Evolutionary conservation across 2,113 vertebrate genomes (phyloP).

Genomic region (Engraulis encrasicolus): DNA sequence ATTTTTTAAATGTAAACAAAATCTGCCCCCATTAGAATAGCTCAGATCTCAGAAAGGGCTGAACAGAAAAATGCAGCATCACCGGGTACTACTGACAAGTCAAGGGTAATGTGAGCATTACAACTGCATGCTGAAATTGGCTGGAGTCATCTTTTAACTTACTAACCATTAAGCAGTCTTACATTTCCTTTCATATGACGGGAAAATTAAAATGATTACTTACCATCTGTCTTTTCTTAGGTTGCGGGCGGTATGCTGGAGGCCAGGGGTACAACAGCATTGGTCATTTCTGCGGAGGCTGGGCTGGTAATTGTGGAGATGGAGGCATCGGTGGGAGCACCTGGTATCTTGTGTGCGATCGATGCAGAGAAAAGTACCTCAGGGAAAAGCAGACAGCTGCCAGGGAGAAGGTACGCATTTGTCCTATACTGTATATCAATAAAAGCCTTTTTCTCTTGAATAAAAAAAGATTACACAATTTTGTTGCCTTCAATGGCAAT

Average conservation of each 20-base stretch:
- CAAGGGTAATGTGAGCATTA: no score
- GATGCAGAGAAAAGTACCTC: slow-evolving; percentile 96
- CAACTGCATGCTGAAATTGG: no score
- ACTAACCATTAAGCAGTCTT: neutral
- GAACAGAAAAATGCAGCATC: no score
- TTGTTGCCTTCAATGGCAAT: no score
- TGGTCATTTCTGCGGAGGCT: slow-evolving; percentile 97
- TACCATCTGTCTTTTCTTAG: slow-evolving; percentile 61
- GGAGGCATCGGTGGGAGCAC: slow-evolving; percentile 98
- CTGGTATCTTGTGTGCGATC: slow-evolving; percentile 97
- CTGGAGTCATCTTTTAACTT: no score
- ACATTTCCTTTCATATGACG: neutral
- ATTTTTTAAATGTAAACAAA: no score
- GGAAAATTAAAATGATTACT: neutral
- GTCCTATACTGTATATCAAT: no score
- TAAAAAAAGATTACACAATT: no score
- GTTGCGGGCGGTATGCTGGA: slow-evolving; percentile 95
- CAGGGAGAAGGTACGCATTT: slow-evolving; percentile 88
- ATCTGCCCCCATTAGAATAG: no score
- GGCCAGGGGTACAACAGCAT: slow-evolving; percentile 99
- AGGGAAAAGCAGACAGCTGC: slow-evolving; percentile 96
- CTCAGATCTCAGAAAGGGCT: no score
- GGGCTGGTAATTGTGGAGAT: slow-evolving; percentile 98
- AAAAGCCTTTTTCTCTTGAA: neutral
- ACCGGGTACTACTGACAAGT: no score